Conservation (phyloP, 1,140 invertebrate species). For the Ips typographus region DNA sequence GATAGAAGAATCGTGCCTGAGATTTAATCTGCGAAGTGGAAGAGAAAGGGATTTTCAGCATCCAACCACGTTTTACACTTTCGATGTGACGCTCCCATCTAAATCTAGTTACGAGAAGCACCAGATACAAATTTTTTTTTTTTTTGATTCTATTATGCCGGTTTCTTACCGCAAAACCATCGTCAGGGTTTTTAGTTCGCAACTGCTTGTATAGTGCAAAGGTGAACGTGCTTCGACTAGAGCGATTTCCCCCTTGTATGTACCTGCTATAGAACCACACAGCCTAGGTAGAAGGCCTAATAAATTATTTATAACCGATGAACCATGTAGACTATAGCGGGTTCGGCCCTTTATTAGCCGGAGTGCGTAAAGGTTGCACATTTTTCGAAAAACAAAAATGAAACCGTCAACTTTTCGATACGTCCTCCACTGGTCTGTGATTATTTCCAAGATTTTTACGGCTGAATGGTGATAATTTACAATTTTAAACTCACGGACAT, state of each 20-base stretch:
- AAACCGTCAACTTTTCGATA: no score
- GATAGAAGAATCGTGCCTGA: constrained; percentile 27
- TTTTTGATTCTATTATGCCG: constrained; percentile 3
- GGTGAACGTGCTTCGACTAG: constrained; percentile 21
- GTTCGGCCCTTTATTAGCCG: neutral
- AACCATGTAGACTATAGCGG: constrained; percentile 21
- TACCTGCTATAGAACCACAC: no score
- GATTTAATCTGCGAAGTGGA: constrained; percentile 25
- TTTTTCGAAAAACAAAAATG: no score
- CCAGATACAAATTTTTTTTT: neutral
- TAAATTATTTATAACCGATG: constrained; percentile 32
- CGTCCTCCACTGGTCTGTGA: no score
- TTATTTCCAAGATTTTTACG: no score
- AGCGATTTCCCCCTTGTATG: constrained; percentile 18
- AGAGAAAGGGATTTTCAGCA: constrained; percentile 19
- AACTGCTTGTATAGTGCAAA: constrained; percentile 1
- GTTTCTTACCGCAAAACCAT: constrained; percentile 5
- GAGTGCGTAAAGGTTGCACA: no score
- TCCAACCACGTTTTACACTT: constrained; percentile 3
- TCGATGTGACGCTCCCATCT: neutral
- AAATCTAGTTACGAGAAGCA: neutral
- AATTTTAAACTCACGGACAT: no score
- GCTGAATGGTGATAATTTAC: no score
- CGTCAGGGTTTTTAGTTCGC: neutral
- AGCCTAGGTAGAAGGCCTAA: constrained; percentile 16